Base-by-base conservation (phyloP, 2,888 invertebrate species). In the Diarsia mendica region DNA sequence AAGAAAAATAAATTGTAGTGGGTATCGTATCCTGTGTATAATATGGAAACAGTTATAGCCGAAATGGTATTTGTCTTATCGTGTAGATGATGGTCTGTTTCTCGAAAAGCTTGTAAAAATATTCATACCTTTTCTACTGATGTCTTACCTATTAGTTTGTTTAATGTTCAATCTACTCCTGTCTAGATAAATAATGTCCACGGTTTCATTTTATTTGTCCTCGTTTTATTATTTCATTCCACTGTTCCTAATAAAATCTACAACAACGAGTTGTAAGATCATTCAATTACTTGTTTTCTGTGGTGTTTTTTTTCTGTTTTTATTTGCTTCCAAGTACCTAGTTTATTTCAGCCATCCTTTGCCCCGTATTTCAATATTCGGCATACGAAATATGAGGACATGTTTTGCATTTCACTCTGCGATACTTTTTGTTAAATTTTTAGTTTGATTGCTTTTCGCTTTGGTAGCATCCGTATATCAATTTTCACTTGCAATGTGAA, bases 241-340 rank as follows among this genome's bases (percentile, higher is more conserved):
- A 63, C 55, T 53, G 79, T 66, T 68, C 46, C n/a, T 66, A 61
- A 79, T 48, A 44, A 72, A 79, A 79, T 69, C 55, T 71, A 67
- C 33, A 69, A 48, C 33, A 58, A 73, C 61, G 44, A 69, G 51
- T 67, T 69, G 49, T 46, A 18, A 46, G 39, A 79, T 73, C 33
- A 79, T 84, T 69, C 5, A 58, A 83, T 71, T 71, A 78, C 60
- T 49, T 33, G 28, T 70, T 75, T 72, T 75, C 46, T 55, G 15
- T 20, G 11, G 44, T n/a, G 51, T 8, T 65, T 64, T 60, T 60
- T 64, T 55, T 18, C 20, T 28, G 15, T 23, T 61, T 75, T 72
- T 58, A 53, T 51, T n/a, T 18, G 11, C 10, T 39, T 39, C 13
- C n/a, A n/a, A 23, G 10, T 60, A 28, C n/a, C n/a, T 15, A 49